Percentiles rank a stretch among this genome's conserved stretches.
Conservation (phyloP, 2,888 invertebrate genomes). For the Tenthredo livida region DNA sequence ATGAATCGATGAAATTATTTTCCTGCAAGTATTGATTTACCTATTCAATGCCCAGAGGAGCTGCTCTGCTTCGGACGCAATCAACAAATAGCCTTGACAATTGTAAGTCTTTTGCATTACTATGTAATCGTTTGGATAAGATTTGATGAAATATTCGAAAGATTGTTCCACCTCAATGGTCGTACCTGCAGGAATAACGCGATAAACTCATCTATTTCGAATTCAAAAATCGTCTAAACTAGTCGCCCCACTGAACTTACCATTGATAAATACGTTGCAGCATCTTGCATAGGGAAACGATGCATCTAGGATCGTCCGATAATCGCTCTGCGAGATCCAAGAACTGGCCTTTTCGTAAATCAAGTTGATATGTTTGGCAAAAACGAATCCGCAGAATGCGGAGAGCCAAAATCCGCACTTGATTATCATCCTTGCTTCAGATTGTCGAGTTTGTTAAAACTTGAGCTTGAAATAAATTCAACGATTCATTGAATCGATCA, state of each 20-base stretch:
- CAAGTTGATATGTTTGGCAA: neutral
- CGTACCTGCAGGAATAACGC: conserved; percentile 58
- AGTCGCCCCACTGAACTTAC: conserved; percentile 56
- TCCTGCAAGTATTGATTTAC: conserved; percentile 22
- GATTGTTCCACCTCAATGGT: conserved; percentile 58
- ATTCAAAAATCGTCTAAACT: neutral
- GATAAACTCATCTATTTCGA: neutral
- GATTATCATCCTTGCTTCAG: neutral
- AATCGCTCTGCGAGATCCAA: conserved; percentile 65
- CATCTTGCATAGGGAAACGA: conserved; percentile 64
- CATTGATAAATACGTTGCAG: conserved; percentile 65
- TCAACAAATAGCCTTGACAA: conserved; percentile 66
- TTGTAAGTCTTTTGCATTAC: conserved; percentile 58
- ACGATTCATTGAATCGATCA: neutral
- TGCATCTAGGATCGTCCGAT: conserved; percentile 60
- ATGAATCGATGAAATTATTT: neutral
- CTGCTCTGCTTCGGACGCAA: conserved; percentile 60
- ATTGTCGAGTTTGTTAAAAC: neutral
- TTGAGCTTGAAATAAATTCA: neutral
- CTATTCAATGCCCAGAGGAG: conserved; percentile 58
- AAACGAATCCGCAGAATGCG: conserved; percentile 40
- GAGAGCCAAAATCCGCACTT: neutral
- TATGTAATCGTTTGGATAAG: conserved; percentile 66
- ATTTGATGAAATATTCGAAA: conserved; percentile 65
- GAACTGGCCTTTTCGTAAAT: conserved; percentile 28